Base-by-base conservation (phyloP, 2,797 vertebrate species). In the Austrolebias charrua region DNA sequence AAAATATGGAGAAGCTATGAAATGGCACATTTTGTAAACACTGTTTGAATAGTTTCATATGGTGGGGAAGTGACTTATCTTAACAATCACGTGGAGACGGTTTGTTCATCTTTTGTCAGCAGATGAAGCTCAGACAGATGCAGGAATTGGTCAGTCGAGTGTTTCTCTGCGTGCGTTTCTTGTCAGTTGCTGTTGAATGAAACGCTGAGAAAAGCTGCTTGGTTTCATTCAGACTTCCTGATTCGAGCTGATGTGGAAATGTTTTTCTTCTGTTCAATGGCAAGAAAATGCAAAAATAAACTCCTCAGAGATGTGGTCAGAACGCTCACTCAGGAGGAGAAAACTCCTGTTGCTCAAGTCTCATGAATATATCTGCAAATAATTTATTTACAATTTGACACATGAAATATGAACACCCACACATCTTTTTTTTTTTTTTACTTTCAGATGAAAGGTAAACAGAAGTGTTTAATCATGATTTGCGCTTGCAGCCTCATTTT, bases 231-330 rank as follows among this genome's bases (percentile, higher is more conserved):
- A 51, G 31, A 44, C 63, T 24, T 40, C 11, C 38, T 12, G 38
- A 40, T 11, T 14, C 43, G 33, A 35, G 43, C 1, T 14, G 74
- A 63, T 55, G 69, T 52, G 24, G 44, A 65, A 55, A 54, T 24
- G 42, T 57, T 75, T 72, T 63, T 46, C 33, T 69, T 66, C 58
- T 60, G 58, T 42, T 60, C 31, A 20, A 18, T 42, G 56, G 48
- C 63, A 63, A 71, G 64, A 77, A 64, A 51, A 67, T 52, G 11
- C 12, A 40, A 60, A n/a, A 58, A 70, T 58, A 55, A 76, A 75
- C 51, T 57, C 24, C 19, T 62, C 6, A 55, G 45, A 69, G 38
- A 66, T 7, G 6, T 7, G 33, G 38, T 40, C 38, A 40, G 10
- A 12, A 40, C 11, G 38, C 13, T 4, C 12, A 13, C 38, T 40